Evolutionary conservation across 2,797 vertebrate species (phyloP).

Genomic region (Leptodactylus fallax): DNA sequence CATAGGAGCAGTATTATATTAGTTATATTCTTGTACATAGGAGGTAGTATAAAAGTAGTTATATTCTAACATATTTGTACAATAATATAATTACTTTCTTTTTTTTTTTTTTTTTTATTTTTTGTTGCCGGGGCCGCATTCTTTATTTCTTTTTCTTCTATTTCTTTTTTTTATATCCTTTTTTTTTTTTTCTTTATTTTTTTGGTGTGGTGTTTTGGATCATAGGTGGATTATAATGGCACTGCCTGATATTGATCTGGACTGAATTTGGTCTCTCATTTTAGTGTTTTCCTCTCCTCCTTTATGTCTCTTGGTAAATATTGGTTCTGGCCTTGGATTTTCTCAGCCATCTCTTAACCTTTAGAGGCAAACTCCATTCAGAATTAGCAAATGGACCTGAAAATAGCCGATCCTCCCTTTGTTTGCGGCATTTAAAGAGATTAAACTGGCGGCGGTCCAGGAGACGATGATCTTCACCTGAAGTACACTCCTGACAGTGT

Average conservation of each 20-base stretch:
- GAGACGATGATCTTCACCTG: neutral
- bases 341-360: slow-evolving; percentile 11
- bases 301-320: neutral
- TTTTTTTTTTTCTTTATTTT: no score
- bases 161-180: no score
- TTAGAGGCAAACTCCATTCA: slow-evolving; percentile 24
- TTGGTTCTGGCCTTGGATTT: neutral
- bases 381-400: slow-evolving; percentile 61
- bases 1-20: neutral
- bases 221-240: neutral
- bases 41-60: neutral
- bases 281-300: neutral
- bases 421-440: slow-evolving; percentile 58
- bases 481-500: neutral
- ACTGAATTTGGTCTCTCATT: neutral
- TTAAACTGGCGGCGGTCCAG: slow-evolving; percentile 54
- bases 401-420: slow-evolving; percentile 52
- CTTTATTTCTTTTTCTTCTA: no score
- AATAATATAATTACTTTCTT: no score
- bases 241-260: neutral
- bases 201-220: no score
- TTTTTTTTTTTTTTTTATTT: no score
- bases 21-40: neutral
- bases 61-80: neutral
- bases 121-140: no score